Evolutionary conservation across 1,140 invertebrate genomes (phyloP).

Genomic region (Macrocentrus cingulum): DNA sequence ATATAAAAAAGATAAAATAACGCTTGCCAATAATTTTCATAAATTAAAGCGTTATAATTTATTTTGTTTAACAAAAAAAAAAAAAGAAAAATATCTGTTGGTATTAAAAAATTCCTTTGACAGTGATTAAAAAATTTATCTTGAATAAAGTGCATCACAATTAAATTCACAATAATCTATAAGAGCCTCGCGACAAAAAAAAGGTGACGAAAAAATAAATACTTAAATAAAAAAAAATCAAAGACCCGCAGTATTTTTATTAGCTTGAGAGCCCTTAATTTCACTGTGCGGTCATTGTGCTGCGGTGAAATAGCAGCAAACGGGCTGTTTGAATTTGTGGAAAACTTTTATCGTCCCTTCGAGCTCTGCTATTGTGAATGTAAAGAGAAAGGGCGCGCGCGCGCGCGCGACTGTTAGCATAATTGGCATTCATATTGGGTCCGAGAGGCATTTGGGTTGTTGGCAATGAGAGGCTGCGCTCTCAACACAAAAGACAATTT

Average conservation of each 20-base stretch:
- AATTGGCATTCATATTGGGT: constrained; percentile 18
- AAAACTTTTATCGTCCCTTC: background rate
- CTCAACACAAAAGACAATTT: constrained; percentile 15
- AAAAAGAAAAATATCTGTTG: too few relatives aligned
- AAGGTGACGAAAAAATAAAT: too few relatives aligned
- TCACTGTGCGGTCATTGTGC: background rate
- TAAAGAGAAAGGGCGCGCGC: background rate
- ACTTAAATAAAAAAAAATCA: too few relatives aligned
- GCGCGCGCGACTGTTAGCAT: background rate
- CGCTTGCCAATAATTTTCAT: too few relatives aligned
- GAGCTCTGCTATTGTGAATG: background rate
- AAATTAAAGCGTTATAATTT: too few relatives aligned
- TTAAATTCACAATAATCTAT: background rate
- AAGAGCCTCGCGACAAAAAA: too few relatives aligned
- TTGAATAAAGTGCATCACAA: background rate
- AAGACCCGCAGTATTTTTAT: background rate
- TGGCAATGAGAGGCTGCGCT: constrained; percentile 9
- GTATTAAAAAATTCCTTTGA: too few relatives aligned
- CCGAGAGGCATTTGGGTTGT: constrained; percentile 1
- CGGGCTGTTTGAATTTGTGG: constrained; percentile 5
- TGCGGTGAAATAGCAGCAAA: background rate
- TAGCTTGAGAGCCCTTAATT: background rate
- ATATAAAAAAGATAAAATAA: too few relatives aligned
- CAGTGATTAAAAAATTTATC: too few relatives aligned
- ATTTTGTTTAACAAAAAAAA: too few relatives aligned